Evolutionary conservation across 2,888 invertebrate genomes (phyloP).

Genomic region (Cyclophora albipunctata): DNA sequence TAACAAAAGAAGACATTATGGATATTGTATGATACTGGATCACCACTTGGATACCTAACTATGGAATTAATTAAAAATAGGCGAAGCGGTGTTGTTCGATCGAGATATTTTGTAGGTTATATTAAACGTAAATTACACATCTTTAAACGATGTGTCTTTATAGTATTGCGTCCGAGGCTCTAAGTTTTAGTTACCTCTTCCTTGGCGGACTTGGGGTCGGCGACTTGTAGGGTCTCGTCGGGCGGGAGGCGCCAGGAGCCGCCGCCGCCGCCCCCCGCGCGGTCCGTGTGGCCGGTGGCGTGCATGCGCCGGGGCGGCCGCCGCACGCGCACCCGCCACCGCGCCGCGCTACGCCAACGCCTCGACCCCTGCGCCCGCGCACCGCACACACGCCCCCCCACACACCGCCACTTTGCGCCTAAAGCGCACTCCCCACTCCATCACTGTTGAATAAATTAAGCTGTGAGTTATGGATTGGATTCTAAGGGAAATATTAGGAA

Average conservation of each 20-base stretch:
- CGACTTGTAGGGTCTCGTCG: conserved; percentile 93
- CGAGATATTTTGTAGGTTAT: no score
- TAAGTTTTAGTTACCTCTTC: conserved; percentile 67
- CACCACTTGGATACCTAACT: no score
- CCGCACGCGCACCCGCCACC: conserved; percentile 78
- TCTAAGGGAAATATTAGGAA: neutral
- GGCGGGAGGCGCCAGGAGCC: conserved; percentile 93
- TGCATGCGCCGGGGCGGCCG: conserved; percentile 84
- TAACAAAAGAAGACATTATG: conserved; percentile 23
- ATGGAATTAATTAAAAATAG: no score
- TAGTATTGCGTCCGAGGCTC: no score
- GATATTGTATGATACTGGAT: neutral
- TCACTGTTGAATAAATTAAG: conserved; percentile 22
- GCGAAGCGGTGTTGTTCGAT: no score
- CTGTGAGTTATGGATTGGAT: no score
- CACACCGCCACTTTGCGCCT: conserved; percentile 30
- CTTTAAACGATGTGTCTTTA: no score
- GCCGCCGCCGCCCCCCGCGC: conserved; percentile 80
- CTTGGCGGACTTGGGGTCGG: conserved; percentile 88
- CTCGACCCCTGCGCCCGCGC: conserved; percentile 33
- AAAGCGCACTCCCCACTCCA: conserved; percentile 43
- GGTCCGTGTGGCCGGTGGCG: conserved; percentile 91
- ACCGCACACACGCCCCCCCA: conserved; percentile 32
- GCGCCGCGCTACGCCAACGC: conserved; percentile 67
- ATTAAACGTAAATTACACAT: no score